phyloP scores from a whole-genome alignment of 35 echinoderm and acorn worm species.

The Lytechinus pictus region DNA sequence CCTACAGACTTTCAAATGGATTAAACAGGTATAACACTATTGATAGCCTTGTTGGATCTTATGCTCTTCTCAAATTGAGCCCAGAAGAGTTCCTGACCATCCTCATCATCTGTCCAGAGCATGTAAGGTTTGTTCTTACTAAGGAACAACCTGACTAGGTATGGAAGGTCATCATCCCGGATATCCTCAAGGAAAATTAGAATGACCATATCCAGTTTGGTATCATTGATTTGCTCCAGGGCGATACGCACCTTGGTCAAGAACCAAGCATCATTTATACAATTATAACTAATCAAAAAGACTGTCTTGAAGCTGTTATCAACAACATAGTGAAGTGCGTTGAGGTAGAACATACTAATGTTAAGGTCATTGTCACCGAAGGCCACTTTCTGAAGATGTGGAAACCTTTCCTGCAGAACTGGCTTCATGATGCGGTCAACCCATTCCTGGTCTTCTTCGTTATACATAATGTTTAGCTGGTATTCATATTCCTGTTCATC shows the following conservation, averaged over 20 bases:
- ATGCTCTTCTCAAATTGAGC: conserved; percentile 24
- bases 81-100: conserved; percentile 33
- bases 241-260: conserved; percentile 5
- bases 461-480: conserved; percentile 9
- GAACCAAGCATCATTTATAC: conserved; percentile 14
- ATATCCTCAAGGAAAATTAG: conserved; percentile 12
- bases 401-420: not conserved
- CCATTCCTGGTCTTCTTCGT: not conserved
- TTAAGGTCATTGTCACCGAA: conserved; percentile 9
- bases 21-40: not conserved
- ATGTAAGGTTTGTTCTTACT: conserved; percentile 32
- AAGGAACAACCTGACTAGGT: not conserved
- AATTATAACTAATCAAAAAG: conserved; percentile 8
- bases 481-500: not conserved
- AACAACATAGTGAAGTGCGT: not conserved
- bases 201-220: conserved; percentile 8
- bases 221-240: not conserved
- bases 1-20: too few relatives aligned
- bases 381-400: not conserved
- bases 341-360: conserved; percentile 1
- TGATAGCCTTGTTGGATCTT: not conserved
- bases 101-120: conserved; percentile 25
- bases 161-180: not conserved
- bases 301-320: conserved; percentile 24
- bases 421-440: not conserved